Evolutionary conservation across 2,888 invertebrate genomes (phyloP).

Genomic region (Drosophila lacicola): DNA sequence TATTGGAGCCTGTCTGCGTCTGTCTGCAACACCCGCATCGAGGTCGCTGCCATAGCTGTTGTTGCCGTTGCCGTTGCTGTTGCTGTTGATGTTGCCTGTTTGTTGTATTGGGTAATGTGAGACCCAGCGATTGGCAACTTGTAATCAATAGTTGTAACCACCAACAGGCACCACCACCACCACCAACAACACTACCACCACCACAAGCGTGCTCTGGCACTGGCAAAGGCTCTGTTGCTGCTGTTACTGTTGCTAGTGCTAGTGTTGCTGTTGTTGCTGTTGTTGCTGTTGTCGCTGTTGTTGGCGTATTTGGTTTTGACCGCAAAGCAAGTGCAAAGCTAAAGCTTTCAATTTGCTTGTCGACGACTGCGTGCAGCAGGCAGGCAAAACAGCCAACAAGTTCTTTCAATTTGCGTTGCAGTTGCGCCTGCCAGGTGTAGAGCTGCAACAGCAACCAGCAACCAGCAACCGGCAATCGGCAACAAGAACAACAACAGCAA

Average conservation of each 20-base stretch:
- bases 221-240: slow-evolving; percentile 26
- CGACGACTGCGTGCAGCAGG: slow-evolving; percentile 62
- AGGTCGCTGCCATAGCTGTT: slow-evolving; percentile 46
- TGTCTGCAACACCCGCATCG: slow-evolving; percentile 76
- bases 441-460: slow-evolving; percentile 28
- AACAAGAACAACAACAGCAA: slow-evolving; percentile 31
- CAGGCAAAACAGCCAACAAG: slow-evolving; percentile 67
- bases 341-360: slow-evolving; percentile 78
- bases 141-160: slow-evolving; percentile 80
- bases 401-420: slow-evolving; percentile 75
- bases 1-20: slow-evolving; percentile 70
- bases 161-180: slow-evolving; percentile 64
- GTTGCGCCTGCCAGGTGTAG: slow-evolving; percentile 54
- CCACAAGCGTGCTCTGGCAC: slow-evolving; percentile 50
- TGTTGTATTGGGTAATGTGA: slow-evolving; percentile 72
- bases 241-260: slow-evolving; percentile 18
- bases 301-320: slow-evolving; percentile 66
- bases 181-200: slow-evolving; percentile 36
- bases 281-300: slow-evolving; percentile 25
- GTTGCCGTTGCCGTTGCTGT: slow-evolving; percentile 16
- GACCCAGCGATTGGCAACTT: slow-evolving; percentile 72
- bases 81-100: slow-evolving; percentile 29
- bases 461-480: slow-evolving; percentile 15
- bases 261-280: slow-evolving; percentile 12
- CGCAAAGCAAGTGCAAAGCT: slow-evolving; percentile 80